Evolutionary conservation across 2,888 invertebrate genomes (phyloP), one percentile per base, ranked within the genome.

Genomic region (Xestia ashworthii): DNA sequence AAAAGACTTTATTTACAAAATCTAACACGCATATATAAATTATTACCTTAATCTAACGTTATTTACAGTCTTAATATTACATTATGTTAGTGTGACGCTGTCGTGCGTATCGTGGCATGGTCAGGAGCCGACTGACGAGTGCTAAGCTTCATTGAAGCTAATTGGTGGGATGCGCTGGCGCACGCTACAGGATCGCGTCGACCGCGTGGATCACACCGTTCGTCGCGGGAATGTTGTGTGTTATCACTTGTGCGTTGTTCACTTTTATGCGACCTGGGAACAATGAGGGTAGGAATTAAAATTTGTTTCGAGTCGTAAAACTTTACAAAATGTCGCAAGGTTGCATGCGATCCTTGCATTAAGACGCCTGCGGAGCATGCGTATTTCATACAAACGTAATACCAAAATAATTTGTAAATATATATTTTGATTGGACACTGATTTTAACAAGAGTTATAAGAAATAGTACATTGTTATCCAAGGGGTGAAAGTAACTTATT

Each of bases 201-300:
- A 98, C 97, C 16, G 98, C 98, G 93, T 99, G 98, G 89, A 99
- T 98, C 79, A 99, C 98, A 87, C 99, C 98, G 93, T 99, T 99
- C 73, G 98, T 98, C 72, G 98, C 98, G 71, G 99, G 98, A 89
- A 98, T 98, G 94, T 99, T 98, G 93, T 98, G 98, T 70, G 98
- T 98, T 81, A 98, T 95, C 91, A 99, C 98, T 92, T 98, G 98
- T 38, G 98, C 98, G 91, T 98, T 98, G 94, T 99, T 99, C 84
- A 98, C 98, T 93, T 98, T 98, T 88, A 98, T 98, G 93, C 98
- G 98, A 87, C 98, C 98, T 98, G 97, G 0, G 68, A 69, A 44
- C 4, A 50, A n/a, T 3, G 3, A 41, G 44, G 14, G 32, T 25
- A 14, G 19, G 19, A 5, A 64, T 46, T 9, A 46, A n/a, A 41